Percentiles rank a stretch among this genome's conserved stretches.
Conservation (phyloP, 2,113 vertebrate genomes). For the Choloepus hoffmanni region DNA sequence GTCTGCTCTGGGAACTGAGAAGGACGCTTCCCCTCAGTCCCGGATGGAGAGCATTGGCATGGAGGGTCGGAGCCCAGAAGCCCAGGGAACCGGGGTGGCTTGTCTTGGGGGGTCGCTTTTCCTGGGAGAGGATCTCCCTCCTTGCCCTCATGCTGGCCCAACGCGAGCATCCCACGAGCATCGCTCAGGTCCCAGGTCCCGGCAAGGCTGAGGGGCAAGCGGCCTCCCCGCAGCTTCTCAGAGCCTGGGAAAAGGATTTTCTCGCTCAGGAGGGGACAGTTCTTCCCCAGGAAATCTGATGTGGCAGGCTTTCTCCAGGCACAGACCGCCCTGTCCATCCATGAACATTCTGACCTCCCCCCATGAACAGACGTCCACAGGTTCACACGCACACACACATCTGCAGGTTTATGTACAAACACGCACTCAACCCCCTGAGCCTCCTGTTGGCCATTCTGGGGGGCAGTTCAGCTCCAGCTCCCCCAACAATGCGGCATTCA, state of each 20-base stretch:
- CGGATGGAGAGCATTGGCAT: constrained; percentile 66
- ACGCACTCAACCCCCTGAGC: neutral
- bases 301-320: neutral
- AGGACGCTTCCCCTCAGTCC: constrained; percentile 83
- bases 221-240: neutral
- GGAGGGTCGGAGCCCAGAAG: constrained; percentile 67
- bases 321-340: neutral
- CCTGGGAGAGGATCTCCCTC: neutral
- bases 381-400: accelerated
- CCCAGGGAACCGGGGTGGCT: neutral
- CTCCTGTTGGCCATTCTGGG: neutral
- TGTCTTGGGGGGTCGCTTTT: neutral
- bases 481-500: neutral
- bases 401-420: neutral
- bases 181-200: neutral
- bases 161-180: accelerated
- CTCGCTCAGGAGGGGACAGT: neutral
- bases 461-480: neutral
- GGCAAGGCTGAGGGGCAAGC: neutral
- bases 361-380: accelerated
- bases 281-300: neutral
- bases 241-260: neutral
- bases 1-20: constrained; percentile 86
- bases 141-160: neutral
- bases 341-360: accelerated